Percentiles rank a stretch among this genome's conserved stretches.
Conservation (phyloP, 2,888 invertebrate genomes). For the Hydropsyche betteni region DNA sequence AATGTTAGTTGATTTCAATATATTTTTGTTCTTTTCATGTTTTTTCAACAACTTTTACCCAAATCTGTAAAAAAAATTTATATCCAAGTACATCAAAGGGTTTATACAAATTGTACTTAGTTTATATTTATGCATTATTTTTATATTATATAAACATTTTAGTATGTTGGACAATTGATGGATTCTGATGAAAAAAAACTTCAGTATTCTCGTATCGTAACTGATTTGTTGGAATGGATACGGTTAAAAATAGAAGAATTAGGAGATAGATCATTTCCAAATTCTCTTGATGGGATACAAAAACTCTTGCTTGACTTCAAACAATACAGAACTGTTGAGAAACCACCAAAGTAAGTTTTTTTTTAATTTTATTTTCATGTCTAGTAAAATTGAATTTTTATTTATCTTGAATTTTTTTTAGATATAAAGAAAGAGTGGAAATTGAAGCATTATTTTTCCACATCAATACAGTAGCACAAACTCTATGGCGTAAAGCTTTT, state of each 20-base stretch:
- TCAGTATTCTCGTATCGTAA: constrained; percentile 86
- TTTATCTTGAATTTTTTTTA: constrained; percentile 54
- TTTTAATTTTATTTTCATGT: neutral
- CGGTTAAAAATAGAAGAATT: constrained; percentile 82
- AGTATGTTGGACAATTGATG: constrained; percentile 97
- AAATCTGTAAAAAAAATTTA: too few species aligned
- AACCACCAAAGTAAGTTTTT: constrained; percentile 88
- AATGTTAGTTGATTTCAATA: constrained; percentile 73
- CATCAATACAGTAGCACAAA: constrained; percentile 95
- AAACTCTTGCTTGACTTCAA: constrained; percentile 89
- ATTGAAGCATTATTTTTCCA: constrained; percentile 96
- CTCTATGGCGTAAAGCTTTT: constrained; percentile 89
- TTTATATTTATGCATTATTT: constrained; percentile 14
- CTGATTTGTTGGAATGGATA: constrained; percentile 93
- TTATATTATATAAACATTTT: constrained; percentile 47
- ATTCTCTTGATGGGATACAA: constrained; percentile 94
- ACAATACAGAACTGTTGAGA: constrained; percentile 95
- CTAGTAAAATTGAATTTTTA: neutral
- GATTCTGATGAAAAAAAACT: constrained; percentile 92
- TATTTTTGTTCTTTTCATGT: too few species aligned
- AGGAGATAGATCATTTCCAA: constrained; percentile 89
- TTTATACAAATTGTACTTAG: constrained; percentile 22
- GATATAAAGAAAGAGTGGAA: constrained; percentile 96
- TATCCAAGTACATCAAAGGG: neutral
- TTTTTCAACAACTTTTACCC: too few species aligned